Evolutionary conservation across 2,797 vertebrate genomes (phyloP), one percentile per base, ranked within the genome.

Genomic region (Girardinus metallicus): DNA sequence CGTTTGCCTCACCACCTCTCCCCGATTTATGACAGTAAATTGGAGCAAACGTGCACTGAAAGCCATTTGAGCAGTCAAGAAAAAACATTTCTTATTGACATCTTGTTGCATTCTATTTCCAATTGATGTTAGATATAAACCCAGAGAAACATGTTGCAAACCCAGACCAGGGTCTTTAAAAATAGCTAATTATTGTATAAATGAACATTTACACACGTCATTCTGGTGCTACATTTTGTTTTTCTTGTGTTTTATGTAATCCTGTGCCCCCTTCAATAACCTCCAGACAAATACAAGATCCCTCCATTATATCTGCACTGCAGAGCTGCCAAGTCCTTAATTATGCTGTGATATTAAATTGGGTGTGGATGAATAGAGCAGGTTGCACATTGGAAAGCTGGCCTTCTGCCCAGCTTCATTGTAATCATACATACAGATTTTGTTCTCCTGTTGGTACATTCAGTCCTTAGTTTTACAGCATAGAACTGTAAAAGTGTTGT

Each of bases 271-370:
- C 44, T 77, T 76, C 73, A 78, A 85, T 57, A 77, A 75, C 76
- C 73, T 81, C 26, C 53, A 53, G 74, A 74, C 76, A 84, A 87
- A 64, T 78, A 57, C 79, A 78, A 83, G 87, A 82, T 39, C 70
- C 43, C 43, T 62, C 70, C 53, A 62, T 79, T 62, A 84, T 87
- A 89, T 90, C 64, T 85, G 81, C 78, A 90, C 84, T 85, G 88
- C 83, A 84, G 86, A 84, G 74, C 88, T 93, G 94, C 94, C 93
- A 95, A 94, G 88, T 93, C 90, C 93, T 94, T 95, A 94, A 96
- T 95, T 95, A 94, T 88, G 92, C 88, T 94, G 91, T 93, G 86
- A 94, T 94, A 94, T 93, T 95, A 94, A 94, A 95, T 92, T 87
- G 87, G 92, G 88, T 87, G 87, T 88, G 85, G 90, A 91, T 85